Conservation (phyloP, 2,113 vertebrate species). For the Brienomyrus longianalis region DNA sequence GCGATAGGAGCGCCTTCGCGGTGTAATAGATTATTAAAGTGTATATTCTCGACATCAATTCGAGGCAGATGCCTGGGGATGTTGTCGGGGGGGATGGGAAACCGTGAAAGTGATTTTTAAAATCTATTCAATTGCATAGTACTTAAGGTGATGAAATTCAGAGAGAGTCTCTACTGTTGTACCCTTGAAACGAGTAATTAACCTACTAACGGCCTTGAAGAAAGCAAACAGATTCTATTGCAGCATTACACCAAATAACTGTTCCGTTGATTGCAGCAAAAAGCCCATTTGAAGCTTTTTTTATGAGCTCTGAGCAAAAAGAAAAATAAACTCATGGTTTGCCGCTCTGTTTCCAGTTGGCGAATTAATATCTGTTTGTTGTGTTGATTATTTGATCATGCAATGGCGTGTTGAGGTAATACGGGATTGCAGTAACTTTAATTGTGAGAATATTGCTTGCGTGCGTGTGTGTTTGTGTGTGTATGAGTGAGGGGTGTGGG, state of each 20-base stretch:
- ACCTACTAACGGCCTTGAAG: background rate
- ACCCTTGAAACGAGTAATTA: background rate
- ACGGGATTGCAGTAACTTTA: background rate
- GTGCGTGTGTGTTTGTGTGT: background rate
- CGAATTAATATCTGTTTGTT: background rate
- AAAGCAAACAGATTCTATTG: background rate
- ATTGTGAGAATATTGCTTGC: background rate
- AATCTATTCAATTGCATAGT: background rate
- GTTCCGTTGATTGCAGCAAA: background rate
- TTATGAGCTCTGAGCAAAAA: background rate
- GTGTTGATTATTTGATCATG: background rate
- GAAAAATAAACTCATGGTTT: background rate
- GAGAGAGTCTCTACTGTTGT: background rate
- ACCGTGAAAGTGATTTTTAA: background rate
- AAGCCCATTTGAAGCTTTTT: background rate
- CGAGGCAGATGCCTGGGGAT: background rate
- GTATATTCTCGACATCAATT: background rate
- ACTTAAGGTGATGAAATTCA: background rate
- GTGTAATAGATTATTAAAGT: background rate
- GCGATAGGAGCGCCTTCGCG: background rate
- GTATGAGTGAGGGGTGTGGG: background rate
- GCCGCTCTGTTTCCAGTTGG: background rate
- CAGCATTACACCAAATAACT: background rate
- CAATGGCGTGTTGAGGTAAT: background rate
- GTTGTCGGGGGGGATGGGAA: background rate